phyloP scores from a whole-genome alignment of 2,797 vertebrate genomes.

The Holocentrus rufus region DNA sequence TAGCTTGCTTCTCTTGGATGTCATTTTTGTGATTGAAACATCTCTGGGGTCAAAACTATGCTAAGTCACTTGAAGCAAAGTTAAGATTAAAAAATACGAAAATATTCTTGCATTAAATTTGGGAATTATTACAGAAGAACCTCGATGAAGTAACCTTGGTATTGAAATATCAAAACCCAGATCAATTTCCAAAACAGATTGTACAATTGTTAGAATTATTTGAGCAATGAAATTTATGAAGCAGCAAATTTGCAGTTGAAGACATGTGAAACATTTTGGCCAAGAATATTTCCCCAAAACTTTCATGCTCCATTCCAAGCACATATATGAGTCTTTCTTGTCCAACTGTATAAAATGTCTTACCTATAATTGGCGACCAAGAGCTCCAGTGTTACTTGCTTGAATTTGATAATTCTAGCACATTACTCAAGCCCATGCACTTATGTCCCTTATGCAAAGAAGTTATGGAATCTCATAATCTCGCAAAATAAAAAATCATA shows the following conservation, averaged over 20 bases:
- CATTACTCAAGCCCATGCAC: conserved; percentile 36
- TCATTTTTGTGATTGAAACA: no score
- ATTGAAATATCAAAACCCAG: no score
- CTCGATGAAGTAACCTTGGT: no score
- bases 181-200: no score
- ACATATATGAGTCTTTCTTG: conserved; percentile 34
- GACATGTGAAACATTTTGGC: conserved; percentile 18
- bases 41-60: no score
- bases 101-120: no score
- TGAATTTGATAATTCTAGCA: conserved; percentile 31
- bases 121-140: no score
- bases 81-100: no score
- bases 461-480: not conserved
- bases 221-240: not conserved
- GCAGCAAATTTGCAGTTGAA: conserved; percentile 4
- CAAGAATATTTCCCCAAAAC: conserved; percentile 22
- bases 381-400: conserved; percentile 28
- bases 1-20: no score
- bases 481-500: not conserved
- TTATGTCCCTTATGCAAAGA: conserved; percentile 22
- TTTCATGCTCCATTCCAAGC: conserved; percentile 4
- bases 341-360: conserved; percentile 40
- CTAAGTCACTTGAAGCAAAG: no score
- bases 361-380: conserved; percentile 22
- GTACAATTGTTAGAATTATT: no score